phyloP scores from a whole-genome alignment of 2,797 vertebrate genomes.

The Pygocentrus nattereri region DNA sequence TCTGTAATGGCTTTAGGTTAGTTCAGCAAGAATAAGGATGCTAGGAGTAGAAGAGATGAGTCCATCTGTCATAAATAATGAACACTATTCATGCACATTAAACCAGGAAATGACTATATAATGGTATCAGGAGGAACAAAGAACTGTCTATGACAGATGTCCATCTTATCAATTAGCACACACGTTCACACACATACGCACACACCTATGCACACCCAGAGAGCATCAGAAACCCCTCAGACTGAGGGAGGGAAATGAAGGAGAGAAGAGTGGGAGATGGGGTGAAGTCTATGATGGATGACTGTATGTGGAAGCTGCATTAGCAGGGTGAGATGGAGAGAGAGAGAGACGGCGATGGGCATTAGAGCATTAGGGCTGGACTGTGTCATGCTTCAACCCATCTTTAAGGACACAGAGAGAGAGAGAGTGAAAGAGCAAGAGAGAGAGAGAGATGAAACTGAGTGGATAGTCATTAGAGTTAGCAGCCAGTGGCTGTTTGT shows the following conservation, averaged over 20 bases:
- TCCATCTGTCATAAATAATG: conserved; percentile 83
- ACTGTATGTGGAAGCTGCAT: conserved; percentile 10
- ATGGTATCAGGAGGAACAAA: conserved; percentile 71
- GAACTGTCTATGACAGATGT: conserved; percentile 75
- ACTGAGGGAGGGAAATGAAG: neutral
- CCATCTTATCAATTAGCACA: conserved; percentile 81
- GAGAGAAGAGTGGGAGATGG: neutral
- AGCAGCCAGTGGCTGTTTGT: conserved; percentile 80
- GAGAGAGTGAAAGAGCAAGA: conserved; percentile 46
- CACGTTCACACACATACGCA: conserved; percentile 59
- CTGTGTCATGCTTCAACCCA: conserved; percentile 20
- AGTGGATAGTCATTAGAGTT: conserved; percentile 79
- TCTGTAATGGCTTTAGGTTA: conserved; percentile 45
- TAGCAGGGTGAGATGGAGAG: conserved; percentile 19
- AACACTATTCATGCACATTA: conserved; percentile 82
- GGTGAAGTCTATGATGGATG: conserved; percentile 26
- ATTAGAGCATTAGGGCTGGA: conserved; percentile 30
- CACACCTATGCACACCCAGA: conserved; percentile 1
- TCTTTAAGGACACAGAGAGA: conserved; percentile 49
- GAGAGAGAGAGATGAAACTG: conserved; percentile 65
- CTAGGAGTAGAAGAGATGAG: conserved; percentile 72
- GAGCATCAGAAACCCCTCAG: neutral
- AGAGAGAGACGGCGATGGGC: conserved; percentile 1
- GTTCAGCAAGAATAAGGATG: conserved; percentile 45
- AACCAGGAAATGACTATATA: conserved; percentile 83